Evolutionary conservation across 2,888 invertebrate species (phyloP), one percentile per base, ranked within the genome.

Genomic region (Apomyelois bistriatella): DNA sequence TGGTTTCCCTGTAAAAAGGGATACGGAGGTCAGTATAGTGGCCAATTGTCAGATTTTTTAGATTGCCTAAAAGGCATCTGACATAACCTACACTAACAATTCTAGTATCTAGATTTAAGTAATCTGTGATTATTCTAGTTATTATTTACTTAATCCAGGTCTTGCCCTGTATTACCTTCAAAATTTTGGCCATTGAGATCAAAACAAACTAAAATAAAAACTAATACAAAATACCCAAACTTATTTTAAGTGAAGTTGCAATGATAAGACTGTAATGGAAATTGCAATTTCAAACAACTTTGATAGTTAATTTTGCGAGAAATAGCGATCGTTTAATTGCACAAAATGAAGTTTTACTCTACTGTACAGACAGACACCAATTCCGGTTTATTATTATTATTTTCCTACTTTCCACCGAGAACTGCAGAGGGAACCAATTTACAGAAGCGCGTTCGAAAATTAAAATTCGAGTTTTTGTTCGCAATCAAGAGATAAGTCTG

Each of bases 311-410:
- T 46, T 46, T 32, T 32, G n/a, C 13, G 32, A 15, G 32, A 32
- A 32, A 46, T 32, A 10, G 46, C 32, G 46, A 46, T 46, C 46
- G 32, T 32, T 46, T 46, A 46, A 46, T 46, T 46, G 46, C 46
- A 16, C 46, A 0, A 32, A 46, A 46, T 46, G 46, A 46, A 46
- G 46, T 46, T 46, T 46, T 35, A 13, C 46, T 10, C 15, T 35
- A 13, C 46, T 5, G 32, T 16, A 46, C 46, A 30, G 15, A 32
- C 32, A 46, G 40, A 40, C 16, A 40, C 13, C 38, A 3, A 38
- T 15, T 40, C 16, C 40, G 16, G 8, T 40, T 40, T 40, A 40
- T 32, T 32, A 32, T 32, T 32, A 32, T 32, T 32, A 32, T 32
- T 32, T 9, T 32, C 10, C n/a, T 43, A 28, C 30, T 13, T 13